Conservation (phyloP, 2,888 invertebrate genomes). For the Apamea sordens region DNA sequence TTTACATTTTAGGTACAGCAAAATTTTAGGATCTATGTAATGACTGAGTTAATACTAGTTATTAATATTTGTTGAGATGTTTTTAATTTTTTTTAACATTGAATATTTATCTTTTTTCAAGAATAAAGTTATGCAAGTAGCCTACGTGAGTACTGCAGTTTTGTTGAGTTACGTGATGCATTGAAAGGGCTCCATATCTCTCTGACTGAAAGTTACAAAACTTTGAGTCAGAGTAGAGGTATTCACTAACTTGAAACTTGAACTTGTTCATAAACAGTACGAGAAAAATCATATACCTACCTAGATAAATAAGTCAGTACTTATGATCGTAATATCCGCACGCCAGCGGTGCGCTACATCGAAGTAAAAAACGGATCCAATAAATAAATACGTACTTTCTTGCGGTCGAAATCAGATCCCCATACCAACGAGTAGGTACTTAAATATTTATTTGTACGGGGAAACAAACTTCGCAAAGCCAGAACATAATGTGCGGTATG, state of each 20-base stretch:
- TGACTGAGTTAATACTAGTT: neutral
- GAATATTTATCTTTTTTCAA: no score
- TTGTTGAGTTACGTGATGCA: neutral
- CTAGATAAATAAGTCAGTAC: slow-evolving; percentile 26
- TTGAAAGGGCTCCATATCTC: no score
- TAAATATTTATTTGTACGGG: slow-evolving; percentile 39
- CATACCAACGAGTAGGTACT: slow-evolving; percentile 9
- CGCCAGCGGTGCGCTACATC: slow-evolving; percentile 4
- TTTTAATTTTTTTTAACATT: neutral
- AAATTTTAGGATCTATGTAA: neutral
- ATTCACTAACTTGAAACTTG: neutral
- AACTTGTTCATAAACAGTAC: neutral
- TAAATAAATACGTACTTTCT: slow-evolving; percentile 38
- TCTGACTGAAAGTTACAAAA: neutral
- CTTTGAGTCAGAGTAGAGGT: neutral
- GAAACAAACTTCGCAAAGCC: slow-evolving; percentile 21
- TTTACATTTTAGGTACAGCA: neutral
- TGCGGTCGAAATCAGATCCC: slow-evolving; percentile 20
- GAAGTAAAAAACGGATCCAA: slow-evolving; percentile 20
- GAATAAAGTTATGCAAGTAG: neutral
- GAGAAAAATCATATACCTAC: neutral
- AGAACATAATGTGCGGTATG: slow-evolving; percentile 11
- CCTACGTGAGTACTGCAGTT: neutral
- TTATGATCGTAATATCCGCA: slow-evolving; percentile 23
- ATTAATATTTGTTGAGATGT: no score